Conservation (phyloP, 2,113 vertebrate genomes). For the Leiothrix lutea region DNA sequence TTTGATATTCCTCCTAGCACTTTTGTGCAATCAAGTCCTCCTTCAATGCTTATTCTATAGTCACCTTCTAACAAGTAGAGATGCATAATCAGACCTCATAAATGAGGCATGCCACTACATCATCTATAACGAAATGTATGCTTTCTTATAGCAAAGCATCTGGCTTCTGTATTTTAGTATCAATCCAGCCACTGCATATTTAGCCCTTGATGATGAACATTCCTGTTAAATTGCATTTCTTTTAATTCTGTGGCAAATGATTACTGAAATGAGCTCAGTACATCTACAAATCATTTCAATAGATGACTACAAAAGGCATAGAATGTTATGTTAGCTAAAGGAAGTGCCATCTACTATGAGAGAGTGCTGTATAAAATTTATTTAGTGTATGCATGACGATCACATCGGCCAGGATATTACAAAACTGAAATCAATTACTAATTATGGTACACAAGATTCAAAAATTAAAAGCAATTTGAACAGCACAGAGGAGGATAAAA, state of each 20-base stretch:
- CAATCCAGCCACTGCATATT: not conserved
- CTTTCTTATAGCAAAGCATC: not conserved
- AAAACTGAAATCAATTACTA: slow-evolving; percentile 45
- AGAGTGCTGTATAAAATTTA: slow-evolving; percentile 47
- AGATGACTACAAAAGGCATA: not conserved
- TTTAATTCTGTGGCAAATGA: slow-evolving; percentile 2
- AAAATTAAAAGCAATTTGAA: slow-evolving; percentile 9
- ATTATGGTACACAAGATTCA: not conserved
- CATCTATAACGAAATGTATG: not conserved
- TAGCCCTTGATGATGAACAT: not conserved
- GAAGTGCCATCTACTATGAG: slow-evolving; percentile 14
- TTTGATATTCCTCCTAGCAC: not conserved
- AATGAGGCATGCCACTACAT: not conserved
- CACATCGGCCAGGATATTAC: slow-evolving; percentile 19
- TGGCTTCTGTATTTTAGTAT: not conserved
- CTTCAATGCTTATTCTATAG: not conserved
- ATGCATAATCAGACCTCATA: slow-evolving; percentile 26
- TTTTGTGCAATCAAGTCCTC: not conserved
- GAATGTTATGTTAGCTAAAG: not conserved
- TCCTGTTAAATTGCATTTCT: not conserved
- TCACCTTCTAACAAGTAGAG: slow-evolving; percentile 6
- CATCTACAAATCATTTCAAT: not conserved
- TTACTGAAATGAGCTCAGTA: not conserved
- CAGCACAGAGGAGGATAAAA: not conserved
- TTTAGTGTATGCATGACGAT: slow-evolving; percentile 44